These are phyloP conservation scores for Chlorodrepanis virens DNA, from an alignment of 2,113 vertebrate genomes.

Conservation along the genomic window DNA sequence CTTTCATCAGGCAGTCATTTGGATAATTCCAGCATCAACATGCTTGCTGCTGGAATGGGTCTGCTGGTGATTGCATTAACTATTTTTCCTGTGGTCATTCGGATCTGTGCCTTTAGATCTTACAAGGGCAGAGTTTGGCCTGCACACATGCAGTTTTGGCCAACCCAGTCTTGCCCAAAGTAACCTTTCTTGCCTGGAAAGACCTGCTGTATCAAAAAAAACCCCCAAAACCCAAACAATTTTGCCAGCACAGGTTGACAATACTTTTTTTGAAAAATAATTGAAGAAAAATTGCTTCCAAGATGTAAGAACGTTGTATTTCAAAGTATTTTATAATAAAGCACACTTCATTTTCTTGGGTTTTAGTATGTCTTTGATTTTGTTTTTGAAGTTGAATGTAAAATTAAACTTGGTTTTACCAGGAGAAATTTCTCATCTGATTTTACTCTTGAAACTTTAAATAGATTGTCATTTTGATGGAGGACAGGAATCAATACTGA, in stretches of 20 bases:
- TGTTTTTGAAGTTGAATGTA: not conserved
- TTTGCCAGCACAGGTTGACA: not conserved
- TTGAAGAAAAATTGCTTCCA: not conserved
- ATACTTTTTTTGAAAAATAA: not conserved
- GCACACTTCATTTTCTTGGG: not conserved
- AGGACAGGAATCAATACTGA: not conserved
- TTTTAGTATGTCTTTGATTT: not conserved
- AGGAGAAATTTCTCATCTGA: not conserved
- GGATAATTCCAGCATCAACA: constrained; percentile 16
- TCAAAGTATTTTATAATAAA: not conserved
- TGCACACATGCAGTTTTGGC: not conserved
- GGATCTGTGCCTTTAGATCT: not conserved
- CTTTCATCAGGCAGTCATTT: constrained; percentile 60
- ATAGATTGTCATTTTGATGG: not conserved
- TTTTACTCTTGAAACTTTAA: not conserved
- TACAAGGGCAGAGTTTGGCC: not conserved
- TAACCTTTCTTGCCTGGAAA: not conserved
- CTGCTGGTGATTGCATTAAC: constrained; percentile 21
- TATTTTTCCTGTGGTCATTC: not conserved
- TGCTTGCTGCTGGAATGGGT: not conserved
- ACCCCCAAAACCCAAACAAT: rapidly evolving
- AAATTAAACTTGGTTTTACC: not conserved
- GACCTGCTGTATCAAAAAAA: not conserved
- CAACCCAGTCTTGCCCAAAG: not conserved
- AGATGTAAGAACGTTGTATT: not conserved